phyloP scores from a whole-genome alignment of 2,113 vertebrate species.

The Phaethornis superciliosus region DNA sequence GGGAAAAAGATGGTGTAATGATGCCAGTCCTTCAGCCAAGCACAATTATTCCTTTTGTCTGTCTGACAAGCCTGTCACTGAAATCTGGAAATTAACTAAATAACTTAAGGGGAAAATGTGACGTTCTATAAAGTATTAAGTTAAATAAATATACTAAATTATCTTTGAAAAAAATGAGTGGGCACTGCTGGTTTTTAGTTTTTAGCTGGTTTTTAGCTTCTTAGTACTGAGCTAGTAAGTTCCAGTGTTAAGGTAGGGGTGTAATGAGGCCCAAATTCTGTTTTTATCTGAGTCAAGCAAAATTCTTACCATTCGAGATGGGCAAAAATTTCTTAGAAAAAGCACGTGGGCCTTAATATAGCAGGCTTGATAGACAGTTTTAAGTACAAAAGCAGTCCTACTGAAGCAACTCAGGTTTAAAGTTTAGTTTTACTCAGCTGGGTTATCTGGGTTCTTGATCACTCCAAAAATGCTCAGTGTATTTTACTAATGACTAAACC shows the following conservation, averaged over 20 bases:
- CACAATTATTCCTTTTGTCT: background rate
- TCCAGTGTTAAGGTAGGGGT: background rate
- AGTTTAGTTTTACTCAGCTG: background rate
- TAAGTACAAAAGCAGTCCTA: background rate
- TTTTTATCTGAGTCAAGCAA: background rate
- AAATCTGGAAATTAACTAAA: constrained; percentile 23
- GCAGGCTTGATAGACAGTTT: background rate
- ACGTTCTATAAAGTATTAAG: background rate
- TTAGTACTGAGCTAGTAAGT: rapidly evolving
- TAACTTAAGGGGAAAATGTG: background rate
- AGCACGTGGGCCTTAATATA: rapidly evolving
- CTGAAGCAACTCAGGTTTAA: background rate
- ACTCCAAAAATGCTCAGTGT: background rate
- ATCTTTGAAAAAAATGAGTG: background rate
- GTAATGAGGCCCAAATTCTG: background rate
- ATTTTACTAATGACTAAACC: background rate
- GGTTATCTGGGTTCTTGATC: background rate
- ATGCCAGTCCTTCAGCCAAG: constrained; percentile 13
- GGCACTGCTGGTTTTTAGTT: background rate
- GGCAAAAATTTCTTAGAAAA: background rate
- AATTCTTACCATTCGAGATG: background rate
- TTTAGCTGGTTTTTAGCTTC: background rate
- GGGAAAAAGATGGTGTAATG: background rate
- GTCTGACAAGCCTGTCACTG: background rate
- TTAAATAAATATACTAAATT: background rate